Base-by-base conservation (phyloP, 2,113 vertebrate genomes). In the Thunnus thynnus region DNA sequence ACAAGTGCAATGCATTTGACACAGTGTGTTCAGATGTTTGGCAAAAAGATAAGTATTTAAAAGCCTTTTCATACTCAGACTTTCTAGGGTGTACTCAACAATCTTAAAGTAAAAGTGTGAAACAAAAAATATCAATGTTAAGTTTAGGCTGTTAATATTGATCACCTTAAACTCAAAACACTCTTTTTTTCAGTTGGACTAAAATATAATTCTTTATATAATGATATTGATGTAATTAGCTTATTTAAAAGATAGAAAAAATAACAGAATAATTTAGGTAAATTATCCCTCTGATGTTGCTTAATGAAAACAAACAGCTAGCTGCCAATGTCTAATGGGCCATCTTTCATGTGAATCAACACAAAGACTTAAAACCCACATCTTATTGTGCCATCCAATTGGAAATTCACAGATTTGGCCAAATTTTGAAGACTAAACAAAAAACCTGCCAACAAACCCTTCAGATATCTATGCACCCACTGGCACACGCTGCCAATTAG, bases 281-380 rank as follows among this genome's bases (percentile, higher is more conserved):
- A 94, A 93, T 92, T 54, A 91, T 82, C 84, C 58, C 90, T 94
- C 88, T 93, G 93, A 93, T 93, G 89, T 94, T 71, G 84, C 64
- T 66, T 89, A 88, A 93, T 93, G 79, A 93, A 93, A 92, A 91
- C 90, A 89, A 92, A 90, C 86, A 85, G 82, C 69, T 72, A 73
- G 87, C 90, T 90, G 90, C 88, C 89, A 84, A 86, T 90, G 83
- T 79, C 75, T 90, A 88, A 93, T 90, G 84, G 85, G 73, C 86
- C 85, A 89, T 90, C 88, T 93, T 93, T 94, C 90, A 93, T 91
- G 82, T 91, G 90, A 90, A 91, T 79, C 76, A 80, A 90, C 90
- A 93, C 91, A 94, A 94, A 90, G 92, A 93, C 92, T 91, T 87
- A 58, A 91, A 91, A 81, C 90, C 90, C 88, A 87, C 90, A 25